Conservation (phyloP, 1,140 invertebrate species). For the Ceratosolen fusciceps region DNA sequence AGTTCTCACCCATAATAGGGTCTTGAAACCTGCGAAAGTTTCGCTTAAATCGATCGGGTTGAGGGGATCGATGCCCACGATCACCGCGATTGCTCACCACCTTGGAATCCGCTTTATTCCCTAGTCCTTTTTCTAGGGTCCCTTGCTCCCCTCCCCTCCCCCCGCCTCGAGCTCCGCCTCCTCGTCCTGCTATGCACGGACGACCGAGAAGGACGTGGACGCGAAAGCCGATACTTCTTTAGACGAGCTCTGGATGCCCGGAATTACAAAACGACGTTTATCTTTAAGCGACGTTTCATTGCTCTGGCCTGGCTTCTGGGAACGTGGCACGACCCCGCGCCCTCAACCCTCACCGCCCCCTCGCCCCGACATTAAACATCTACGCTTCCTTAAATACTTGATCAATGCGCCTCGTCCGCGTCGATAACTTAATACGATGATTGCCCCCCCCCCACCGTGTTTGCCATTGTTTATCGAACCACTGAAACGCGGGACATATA, state of each 20-base stretch:
- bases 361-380: neutral
- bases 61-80: neutral
- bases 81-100: neutral
- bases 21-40: neutral
- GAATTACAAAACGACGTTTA: neutral
- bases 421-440: neutral
- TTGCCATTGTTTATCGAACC: too few species aligned
- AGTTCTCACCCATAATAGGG: neutral
- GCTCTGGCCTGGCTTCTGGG: neutral
- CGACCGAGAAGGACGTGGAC: too few species aligned
- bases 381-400: neutral
- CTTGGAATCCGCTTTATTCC: neutral
- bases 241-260: neutral
- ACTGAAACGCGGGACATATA: too few species aligned
- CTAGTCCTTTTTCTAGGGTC: too few species aligned
- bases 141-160: too few species aligned
- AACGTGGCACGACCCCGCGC: too few species aligned
- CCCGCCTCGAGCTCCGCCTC: too few species aligned
- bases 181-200: too few species aligned
- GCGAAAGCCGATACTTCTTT: constrained; percentile 19
- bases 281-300: too few species aligned
- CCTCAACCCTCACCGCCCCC: too few species aligned
- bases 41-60: constrained; percentile 18
- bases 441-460: too few species aligned
- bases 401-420: neutral